phyloP scores from a whole-genome alignment of 1,140 invertebrate species.

The Drosophila nannoptera region DNA sequence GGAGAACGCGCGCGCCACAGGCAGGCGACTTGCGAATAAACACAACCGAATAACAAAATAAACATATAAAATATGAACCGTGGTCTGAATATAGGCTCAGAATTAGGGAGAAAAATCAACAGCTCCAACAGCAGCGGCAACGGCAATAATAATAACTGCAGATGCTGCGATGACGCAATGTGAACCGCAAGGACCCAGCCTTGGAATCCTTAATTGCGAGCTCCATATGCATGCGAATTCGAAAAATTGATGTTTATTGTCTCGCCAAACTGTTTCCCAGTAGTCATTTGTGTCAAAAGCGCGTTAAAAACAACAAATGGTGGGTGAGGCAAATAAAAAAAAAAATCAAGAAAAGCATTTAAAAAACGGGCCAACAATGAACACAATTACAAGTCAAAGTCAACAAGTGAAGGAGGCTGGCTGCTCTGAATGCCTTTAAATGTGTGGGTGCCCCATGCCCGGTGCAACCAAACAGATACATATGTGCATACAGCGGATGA shows the following conservation, averaged over 20 bases:
- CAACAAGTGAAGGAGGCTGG: constrained; percentile 46
- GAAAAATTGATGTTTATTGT: constrained; percentile 66
- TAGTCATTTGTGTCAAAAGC: constrained; percentile 45
- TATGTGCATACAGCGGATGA: background rate
- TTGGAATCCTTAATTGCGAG: constrained; percentile 67
- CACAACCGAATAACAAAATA: constrained; percentile 3
- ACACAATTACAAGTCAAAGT: constrained; percentile 71
- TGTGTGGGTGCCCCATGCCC: constrained; percentile 55
- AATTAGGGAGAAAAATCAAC: background rate
- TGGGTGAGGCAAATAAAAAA: constrained; percentile 1
- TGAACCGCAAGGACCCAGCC: constrained; percentile 56
- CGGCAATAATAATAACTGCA: background rate
- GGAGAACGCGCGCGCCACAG: constrained; percentile 18
- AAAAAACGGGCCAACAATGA: constrained; percentile 28
- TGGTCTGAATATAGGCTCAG: constrained; percentile 1
- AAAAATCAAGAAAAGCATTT: constrained; percentile 14
- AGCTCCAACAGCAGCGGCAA: background rate
- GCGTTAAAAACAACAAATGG: constrained; percentile 43
- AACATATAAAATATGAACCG: constrained; percentile 7
- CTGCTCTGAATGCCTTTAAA: constrained; percentile 22
- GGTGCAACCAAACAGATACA: constrained; percentile 25
- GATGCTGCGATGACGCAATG: constrained; percentile 28
- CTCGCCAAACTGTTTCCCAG: constrained; percentile 24
- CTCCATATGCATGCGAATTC: constrained; percentile 8
- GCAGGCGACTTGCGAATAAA: constrained; percentile 26